These are phyloP conservation scores for Philereme transversata DNA, from an alignment of 2,888 invertebrate species.

Conservation along the genomic window DNA sequence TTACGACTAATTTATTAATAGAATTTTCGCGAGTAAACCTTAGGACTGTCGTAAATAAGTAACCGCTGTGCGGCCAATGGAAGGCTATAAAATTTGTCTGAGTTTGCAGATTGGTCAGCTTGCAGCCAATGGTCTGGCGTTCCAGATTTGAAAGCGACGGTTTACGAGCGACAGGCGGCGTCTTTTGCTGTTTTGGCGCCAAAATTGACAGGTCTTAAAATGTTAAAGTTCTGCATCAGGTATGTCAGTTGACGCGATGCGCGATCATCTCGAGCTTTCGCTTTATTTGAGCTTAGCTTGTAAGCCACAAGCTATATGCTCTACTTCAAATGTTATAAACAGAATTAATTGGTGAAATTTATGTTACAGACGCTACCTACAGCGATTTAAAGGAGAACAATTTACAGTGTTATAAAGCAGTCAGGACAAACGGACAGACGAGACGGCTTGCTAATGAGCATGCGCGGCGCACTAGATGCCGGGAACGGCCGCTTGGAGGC, in stretches of 20 bases:
- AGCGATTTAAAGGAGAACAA: slow-evolving; percentile 53
- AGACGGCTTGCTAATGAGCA: slow-evolving; percentile 52
- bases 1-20: slow-evolving; percentile 83
- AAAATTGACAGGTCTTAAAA: slow-evolving; percentile 67
- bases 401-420: slow-evolving; percentile 70
- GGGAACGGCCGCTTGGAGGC: slow-evolving; percentile 41
- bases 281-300: slow-evolving; percentile 21
- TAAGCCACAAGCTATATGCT: slow-evolving; percentile 12
- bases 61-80: slow-evolving; percentile 74
- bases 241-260: slow-evolving; percentile 24
- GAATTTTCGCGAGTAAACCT: slow-evolving; percentile 81
- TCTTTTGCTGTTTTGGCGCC: slow-evolving; percentile 81
- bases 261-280: neutral
- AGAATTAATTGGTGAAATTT: slow-evolving; percentile 37
- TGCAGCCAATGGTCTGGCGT: slow-evolving; percentile 68
- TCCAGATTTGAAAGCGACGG: slow-evolving; percentile 80
- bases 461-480: slow-evolving; percentile 49
- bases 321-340: slow-evolving; percentile 29
- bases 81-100: slow-evolving; percentile 72
- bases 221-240: slow-evolving; percentile 31
- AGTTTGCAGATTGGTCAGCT: slow-evolving; percentile 70
- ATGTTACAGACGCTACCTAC: slow-evolving; percentile 40
- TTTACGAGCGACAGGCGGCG: slow-evolving; percentile 77
- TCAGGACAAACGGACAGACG: slow-evolving; percentile 56
- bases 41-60: slow-evolving; percentile 79